phyloP scores from a whole-genome alignment of 2,888 invertebrate species.

The Harmothoe impar region DNA sequence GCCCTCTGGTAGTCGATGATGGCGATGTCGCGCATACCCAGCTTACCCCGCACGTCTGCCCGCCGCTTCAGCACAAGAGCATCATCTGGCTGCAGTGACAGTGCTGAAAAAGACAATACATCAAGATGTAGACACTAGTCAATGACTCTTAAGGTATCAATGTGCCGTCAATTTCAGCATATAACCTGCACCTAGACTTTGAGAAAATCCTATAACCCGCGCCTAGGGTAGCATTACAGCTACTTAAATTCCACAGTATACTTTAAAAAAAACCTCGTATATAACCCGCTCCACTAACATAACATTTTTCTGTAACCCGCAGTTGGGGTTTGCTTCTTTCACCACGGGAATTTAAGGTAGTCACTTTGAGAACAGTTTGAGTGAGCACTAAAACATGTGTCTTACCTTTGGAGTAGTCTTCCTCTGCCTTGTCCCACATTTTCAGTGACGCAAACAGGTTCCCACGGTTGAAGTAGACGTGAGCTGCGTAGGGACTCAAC shows the following conservation, averaged over 20 bases:
- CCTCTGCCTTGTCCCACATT: constrained; percentile 79
- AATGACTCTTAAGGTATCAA: constrained; percentile 3
- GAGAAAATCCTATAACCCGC: no score
- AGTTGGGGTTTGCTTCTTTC: no score
- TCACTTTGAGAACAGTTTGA: background rate
- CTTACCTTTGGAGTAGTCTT: constrained; percentile 75
- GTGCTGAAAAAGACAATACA: constrained; percentile 74
- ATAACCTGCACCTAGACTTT: no score
- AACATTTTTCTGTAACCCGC: no score
- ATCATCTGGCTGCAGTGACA: constrained; percentile 82
- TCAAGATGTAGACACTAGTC: background rate
- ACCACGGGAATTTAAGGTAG: no score
- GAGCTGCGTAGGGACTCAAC: constrained; percentile 81
- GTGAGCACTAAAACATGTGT: background rate
- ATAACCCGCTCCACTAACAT: no score
- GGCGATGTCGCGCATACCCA: constrained; percentile 78
- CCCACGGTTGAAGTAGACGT: constrained; percentile 83
- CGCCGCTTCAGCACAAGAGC: constrained; percentile 80
- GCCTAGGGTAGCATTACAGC: background rate
- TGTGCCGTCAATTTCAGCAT: background rate
- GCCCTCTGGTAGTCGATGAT: constrained; percentile 81
- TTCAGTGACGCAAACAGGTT: constrained; percentile 81
- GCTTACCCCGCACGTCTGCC: constrained; percentile 81
- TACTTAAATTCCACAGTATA: no score
- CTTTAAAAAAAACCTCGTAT: no score